These are phyloP conservation scores for Esox masquinongy DNA, from an alignment of 2,797 vertebrate genomes.

Conservation along the genomic window DNA sequence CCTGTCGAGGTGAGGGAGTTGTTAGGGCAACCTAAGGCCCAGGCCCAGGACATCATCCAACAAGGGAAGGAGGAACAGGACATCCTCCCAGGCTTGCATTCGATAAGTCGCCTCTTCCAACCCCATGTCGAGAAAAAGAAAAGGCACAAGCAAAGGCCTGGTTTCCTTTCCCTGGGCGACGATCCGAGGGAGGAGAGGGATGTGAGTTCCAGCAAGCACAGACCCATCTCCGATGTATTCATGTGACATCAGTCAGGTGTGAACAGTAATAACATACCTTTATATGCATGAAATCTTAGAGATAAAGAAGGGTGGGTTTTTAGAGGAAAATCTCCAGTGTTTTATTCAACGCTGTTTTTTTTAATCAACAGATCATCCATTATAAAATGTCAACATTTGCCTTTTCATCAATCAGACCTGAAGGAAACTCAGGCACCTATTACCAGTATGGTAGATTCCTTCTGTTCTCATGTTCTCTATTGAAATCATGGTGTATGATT, in stretches of 20 bases:
- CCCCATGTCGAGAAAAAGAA: slow-evolving; percentile 76
- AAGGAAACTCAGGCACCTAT: background rate
- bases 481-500: background rate
- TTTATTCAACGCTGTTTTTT: background rate
- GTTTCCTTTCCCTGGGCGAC: slow-evolving; percentile 63
- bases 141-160: slow-evolving; percentile 77
- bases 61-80: slow-evolving; percentile 61
- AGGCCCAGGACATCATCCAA: slow-evolving; percentile 27
- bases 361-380: background rate
- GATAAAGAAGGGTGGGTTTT: background rate
- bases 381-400: background rate
- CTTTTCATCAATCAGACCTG: background rate
- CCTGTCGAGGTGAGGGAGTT: slow-evolving; percentile 72
- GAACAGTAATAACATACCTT: background rate
- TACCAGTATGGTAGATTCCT: background rate
- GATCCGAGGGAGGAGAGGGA: slow-evolving; percentile 65
- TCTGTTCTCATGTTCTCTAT: background rate
- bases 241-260: slow-evolving; percentile 42
- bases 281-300: background rate
- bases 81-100: slow-evolving; percentile 71
- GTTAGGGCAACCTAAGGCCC: slow-evolving; percentile 72
- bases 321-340: no score
- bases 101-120: slow-evolving; percentile 84
- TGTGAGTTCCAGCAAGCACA: slow-evolving; percentile 54
- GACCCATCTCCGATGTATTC: slow-evolving; percentile 69